Conservation (phyloP, 2,888 invertebrate species). For the Troilus luridus region DNA sequence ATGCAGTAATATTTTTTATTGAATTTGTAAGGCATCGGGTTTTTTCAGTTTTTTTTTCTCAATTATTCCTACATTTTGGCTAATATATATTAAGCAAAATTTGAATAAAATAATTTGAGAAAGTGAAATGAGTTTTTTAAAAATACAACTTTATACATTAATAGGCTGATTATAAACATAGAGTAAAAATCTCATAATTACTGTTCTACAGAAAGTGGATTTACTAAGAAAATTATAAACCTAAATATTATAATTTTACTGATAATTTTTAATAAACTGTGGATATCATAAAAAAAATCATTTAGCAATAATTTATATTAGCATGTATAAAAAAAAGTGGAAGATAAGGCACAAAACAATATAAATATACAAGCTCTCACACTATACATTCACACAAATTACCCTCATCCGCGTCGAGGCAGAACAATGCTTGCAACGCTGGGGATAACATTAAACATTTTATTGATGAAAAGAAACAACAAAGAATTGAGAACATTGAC, state of each 20-base stretch:
- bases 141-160: no score
- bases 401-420: constrained; percentile 26
- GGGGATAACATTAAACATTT: constrained; percentile 53
- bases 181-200: no score
- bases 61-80: not conserved
- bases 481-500: constrained; percentile 44
- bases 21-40: not conserved
- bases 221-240: no score
- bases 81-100: no score
- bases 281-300: not conserved
- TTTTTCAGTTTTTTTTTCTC: not conserved
- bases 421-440: constrained; percentile 27
- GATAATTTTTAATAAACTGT: not conserved
- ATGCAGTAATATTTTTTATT: not conserved
- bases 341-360: constrained; percentile 35
- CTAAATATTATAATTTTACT: not conserved
- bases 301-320: not conserved
- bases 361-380: constrained; percentile 34
- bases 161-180: no score
- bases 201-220: no score
- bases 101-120: no score
- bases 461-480: constrained; percentile 46
- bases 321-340: not conserved
- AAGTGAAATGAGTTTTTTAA: no score
- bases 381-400: constrained; percentile 45